Base-by-base conservation (phyloP, 2,797 vertebrate species). In the Cyclura pinguis region DNA sequence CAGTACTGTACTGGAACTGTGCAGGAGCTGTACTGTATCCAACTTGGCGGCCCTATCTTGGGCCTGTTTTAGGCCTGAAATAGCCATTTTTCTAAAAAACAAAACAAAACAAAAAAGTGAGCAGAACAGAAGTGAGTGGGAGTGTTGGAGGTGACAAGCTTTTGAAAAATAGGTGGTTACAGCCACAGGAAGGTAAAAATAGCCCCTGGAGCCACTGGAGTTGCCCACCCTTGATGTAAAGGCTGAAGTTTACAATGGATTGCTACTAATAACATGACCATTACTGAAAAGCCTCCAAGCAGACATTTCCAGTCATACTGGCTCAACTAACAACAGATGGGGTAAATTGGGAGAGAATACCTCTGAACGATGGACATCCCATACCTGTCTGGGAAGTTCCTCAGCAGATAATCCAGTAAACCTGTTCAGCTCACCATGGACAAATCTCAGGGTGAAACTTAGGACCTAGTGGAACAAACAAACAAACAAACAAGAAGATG, bases 361-460 rank as follows among this genome's bases (percentile, higher is more conserved):
- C 81, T 76, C 52, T 22, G 67, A 32, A 88, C 1, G 38, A 18
- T 12, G 57, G 47, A 38, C 59, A 64, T 55, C 73, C 16, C 82
- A 67, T 84, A 84, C 88, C 88, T 85, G 57, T 50, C 73, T 52
- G 29, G 38, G 57, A 35, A 32, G 47, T 67, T 78, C 74, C 55
- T 84, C 57, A 64, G 73, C 8, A 18, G 18, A 29, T 47, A 13
- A 59, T 64, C 18, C 38, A 52, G 88, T 18, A 27, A 35, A 38
- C 32, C 50, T 50, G 13, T 47, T 52, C 73, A 38, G 59, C n/a
- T 85, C 73, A 85, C 80, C 16, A 18, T 29, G n/a, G 77, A 35
- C 29, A 24, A 52, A 74, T 52, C 55, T 52, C 76, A 83, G 38
- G 20, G 78, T 38, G n/a, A 22, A 85, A 29, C 14, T 10, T 14